Conservation (phyloP, 2,888 invertebrate genomes). For the Pterostichus niger region DNA sequence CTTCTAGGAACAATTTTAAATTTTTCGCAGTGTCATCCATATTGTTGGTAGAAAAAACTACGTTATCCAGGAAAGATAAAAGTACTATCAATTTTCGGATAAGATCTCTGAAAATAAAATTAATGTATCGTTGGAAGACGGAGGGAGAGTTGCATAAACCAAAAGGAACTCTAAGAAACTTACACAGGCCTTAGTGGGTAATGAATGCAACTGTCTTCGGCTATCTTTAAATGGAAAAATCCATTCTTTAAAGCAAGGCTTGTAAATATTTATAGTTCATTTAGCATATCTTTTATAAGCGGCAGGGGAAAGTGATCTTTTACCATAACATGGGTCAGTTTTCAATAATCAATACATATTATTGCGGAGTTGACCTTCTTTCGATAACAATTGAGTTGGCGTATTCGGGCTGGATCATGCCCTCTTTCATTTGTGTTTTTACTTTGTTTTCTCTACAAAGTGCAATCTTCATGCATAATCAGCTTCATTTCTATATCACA, state of each 20-base stretch:
- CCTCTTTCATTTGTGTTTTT: too few relatives aligned
- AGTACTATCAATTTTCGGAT: neutral
- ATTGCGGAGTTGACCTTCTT: too few relatives aligned
- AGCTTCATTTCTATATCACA: neutral
- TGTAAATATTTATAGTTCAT: neutral
- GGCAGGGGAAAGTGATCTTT: neutral
- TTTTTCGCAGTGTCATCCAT: neutral
- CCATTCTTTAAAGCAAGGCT: neutral
- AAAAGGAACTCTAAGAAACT: neutral
- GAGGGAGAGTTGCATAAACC: neutral
- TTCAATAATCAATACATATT: neutral
- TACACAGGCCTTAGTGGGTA: neutral
- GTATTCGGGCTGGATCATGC: too few relatives aligned
- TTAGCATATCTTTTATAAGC: neutral
- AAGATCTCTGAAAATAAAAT: neutral
- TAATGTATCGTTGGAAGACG: conserved; percentile 2
- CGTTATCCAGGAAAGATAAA: neutral
- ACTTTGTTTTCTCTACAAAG: neutral
- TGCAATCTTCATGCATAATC: neutral
- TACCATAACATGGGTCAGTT: neutral
- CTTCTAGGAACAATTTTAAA: neutral
- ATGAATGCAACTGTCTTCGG: neutral
- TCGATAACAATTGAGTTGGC: neutral
- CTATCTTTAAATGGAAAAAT: neutral
- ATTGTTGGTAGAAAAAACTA: neutral